Evolutionary conservation across 2,797 vertebrate genomes (phyloP).

Genomic region (Rhodeus uyekii): DNA sequence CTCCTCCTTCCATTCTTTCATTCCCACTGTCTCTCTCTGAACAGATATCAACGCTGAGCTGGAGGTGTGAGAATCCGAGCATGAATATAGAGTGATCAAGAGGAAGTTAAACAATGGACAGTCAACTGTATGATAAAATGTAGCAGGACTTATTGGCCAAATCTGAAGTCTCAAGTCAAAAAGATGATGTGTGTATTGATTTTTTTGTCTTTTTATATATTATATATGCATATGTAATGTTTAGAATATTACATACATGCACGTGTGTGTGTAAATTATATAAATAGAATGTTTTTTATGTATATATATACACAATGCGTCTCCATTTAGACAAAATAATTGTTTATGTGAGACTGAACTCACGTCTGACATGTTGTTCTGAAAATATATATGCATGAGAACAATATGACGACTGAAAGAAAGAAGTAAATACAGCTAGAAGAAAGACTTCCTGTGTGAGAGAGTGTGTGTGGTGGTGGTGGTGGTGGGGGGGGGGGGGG

Average conservation of each 20-base stretch:
- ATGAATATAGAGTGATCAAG: slow-evolving; percentile 21
- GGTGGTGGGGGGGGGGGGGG: slow-evolving; percentile 1
- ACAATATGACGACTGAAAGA: slow-evolving; percentile 44
- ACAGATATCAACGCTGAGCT: slow-evolving; percentile 52
- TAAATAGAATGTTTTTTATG: no score
- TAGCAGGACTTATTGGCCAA: not conserved
- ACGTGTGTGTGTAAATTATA: no score
- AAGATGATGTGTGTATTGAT: not conserved
- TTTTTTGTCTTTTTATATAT: no score
- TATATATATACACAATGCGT: no score
- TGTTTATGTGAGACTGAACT: slow-evolving; percentile 4
- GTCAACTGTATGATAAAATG: slow-evolving; percentile 18
- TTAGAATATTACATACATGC: no score
- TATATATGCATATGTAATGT: no score
- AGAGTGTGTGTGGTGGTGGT: not conserved
- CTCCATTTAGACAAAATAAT: not conserved
- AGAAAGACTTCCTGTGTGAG: slow-evolving; percentile 37
- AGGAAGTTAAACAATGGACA: slow-evolving; percentile 43
- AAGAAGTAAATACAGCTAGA: slow-evolving; percentile 47
- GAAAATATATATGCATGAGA: slow-evolving; percentile 44
- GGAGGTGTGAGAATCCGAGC: slow-evolving; percentile 54
- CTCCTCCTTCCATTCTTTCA: slow-evolving; percentile 34
- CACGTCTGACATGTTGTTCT: slow-evolving; percentile 36
- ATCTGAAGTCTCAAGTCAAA: not conserved
- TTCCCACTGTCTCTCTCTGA: slow-evolving; percentile 28